Conservation (phyloP, 2,888 invertebrate species). For the Andrena minutula region DNA sequence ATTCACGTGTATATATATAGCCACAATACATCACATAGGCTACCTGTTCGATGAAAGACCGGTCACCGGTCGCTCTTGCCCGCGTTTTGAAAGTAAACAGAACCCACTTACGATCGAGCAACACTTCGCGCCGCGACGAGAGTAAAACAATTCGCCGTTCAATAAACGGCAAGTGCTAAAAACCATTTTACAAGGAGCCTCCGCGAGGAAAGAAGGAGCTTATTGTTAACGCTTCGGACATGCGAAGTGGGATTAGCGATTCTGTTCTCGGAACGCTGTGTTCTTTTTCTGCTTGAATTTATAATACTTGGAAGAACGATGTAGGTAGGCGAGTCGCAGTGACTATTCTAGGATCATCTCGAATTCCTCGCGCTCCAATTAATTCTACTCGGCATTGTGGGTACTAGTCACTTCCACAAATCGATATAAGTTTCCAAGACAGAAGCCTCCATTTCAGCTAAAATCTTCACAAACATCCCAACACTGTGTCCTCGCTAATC, state of each 20-base stretch:
- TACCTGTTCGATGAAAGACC: constrained; percentile 69
- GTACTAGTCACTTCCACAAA: too few relatives aligned
- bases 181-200: constrained; percentile 32
- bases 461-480: too few relatives aligned
- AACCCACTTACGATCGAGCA: constrained; percentile 18
- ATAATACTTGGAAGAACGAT: constrained; percentile 15
- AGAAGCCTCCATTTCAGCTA: too few relatives aligned
- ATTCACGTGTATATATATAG: constrained; percentile 57
- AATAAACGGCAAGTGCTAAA: constrained; percentile 38
- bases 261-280: constrained; percentile 21
- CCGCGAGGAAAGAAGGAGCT: constrained; percentile 29
- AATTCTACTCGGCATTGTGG: too few relatives aligned
- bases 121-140: constrained; percentile 7
- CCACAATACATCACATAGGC: constrained; percentile 66
- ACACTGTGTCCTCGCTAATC: too few relatives aligned
- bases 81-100: constrained; percentile 66
- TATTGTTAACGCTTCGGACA: constrained; percentile 31
- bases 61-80: constrained; percentile 62
- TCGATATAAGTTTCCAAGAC: too few relatives aligned
- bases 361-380: neutral
- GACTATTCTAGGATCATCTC: neutral
- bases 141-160: constrained; percentile 36
- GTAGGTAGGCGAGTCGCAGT: constrained; percentile 10
- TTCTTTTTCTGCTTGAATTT: constrained; percentile 3
- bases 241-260: constrained; percentile 36